These are phyloP conservation scores for Hemithea aestivaria DNA, from an alignment of 2,888 invertebrate genomes.

Conservation along the genomic window DNA sequence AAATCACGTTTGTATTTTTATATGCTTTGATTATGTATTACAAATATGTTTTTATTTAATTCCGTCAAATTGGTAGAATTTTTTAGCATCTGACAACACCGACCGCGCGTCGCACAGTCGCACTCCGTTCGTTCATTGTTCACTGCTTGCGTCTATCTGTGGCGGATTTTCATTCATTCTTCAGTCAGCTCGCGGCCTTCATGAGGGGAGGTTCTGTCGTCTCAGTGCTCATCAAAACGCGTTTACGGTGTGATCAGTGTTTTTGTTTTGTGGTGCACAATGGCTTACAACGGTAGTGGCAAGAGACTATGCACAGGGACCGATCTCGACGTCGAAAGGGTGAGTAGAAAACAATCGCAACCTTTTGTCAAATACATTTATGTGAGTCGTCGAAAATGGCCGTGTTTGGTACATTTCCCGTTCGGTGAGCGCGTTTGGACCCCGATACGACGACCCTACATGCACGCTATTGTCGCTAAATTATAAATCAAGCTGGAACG, in stretches of 20 bases:
- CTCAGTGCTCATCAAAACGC: slow-evolving; percentile 51
- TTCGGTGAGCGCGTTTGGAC: slow-evolving; percentile 55
- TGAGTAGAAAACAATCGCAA: slow-evolving; percentile 43
- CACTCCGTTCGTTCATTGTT: slow-evolving; percentile 20
- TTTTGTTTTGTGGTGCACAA: slow-evolving; percentile 81
- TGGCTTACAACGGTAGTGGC: slow-evolving; percentile 85
- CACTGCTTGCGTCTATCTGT: slow-evolving; percentile 27
- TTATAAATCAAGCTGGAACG: slow-evolving; percentile 23
- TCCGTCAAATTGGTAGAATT: slow-evolving; percentile 13
- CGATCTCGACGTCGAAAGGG: slow-evolving; percentile 75
- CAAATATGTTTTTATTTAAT: too few species aligned
- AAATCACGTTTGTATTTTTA: too few species aligned
- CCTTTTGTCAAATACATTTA: slow-evolving; percentile 47
- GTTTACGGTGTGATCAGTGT: slow-evolving; percentile 76
- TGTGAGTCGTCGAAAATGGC: slow-evolving; percentile 67
- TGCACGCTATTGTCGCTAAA: slow-evolving; percentile 28
- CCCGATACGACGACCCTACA: slow-evolving; percentile 24
- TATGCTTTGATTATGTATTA: too few species aligned
- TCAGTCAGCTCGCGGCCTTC: slow-evolving; percentile 66
- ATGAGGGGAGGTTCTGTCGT: slow-evolving; percentile 44
- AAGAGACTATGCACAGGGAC: slow-evolving; percentile 76
- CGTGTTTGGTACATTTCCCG: slow-evolving; percentile 66
- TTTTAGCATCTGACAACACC: slow-evolving; percentile 13
- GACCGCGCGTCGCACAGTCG: slow-evolving; percentile 8
- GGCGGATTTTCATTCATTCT: slow-evolving; percentile 46